A percentile compares a stretch with the other conserved stretches of the same genome.
phyloP scores from a whole-genome alignment of 2,113 vertebrate genomes.

The Rhadina sibilatrix region DNA sequence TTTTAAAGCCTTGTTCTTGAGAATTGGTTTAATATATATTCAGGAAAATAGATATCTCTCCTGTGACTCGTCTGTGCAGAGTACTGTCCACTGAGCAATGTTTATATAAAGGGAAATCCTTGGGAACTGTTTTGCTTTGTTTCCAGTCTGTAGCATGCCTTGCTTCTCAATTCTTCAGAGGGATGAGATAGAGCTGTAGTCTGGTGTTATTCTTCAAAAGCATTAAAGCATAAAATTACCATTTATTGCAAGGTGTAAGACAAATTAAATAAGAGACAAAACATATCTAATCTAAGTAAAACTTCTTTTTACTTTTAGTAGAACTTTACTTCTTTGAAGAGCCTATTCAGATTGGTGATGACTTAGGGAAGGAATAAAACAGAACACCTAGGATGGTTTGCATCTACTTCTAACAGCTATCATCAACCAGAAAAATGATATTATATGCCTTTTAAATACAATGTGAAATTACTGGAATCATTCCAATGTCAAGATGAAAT shows the following conservation, averaged over 20 bases:
- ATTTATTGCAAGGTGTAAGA: background rate
- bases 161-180: background rate
- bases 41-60: background rate
- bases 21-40: background rate
- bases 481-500: background rate
- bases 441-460: background rate
- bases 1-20: background rate
- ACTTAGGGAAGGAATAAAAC: background rate
- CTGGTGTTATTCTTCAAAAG: background rate
- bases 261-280: constrained; percentile 7
- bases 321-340: background rate
- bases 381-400: background rate
- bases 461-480: background rate
- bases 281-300: background rate
- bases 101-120: background rate
- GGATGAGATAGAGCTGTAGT: background rate
- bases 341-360: background rate
- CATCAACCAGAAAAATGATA: background rate
- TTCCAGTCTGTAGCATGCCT: background rate
- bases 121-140: background rate
- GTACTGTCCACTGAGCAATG: background rate
- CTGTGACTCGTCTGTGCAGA: background rate
- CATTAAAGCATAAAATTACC: background rate
- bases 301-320: background rate
- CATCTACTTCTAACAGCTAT: background rate